Evolutionary conservation across 2,888 invertebrate species (phyloP).

Genomic region (Periphyllus acericola): DNA sequence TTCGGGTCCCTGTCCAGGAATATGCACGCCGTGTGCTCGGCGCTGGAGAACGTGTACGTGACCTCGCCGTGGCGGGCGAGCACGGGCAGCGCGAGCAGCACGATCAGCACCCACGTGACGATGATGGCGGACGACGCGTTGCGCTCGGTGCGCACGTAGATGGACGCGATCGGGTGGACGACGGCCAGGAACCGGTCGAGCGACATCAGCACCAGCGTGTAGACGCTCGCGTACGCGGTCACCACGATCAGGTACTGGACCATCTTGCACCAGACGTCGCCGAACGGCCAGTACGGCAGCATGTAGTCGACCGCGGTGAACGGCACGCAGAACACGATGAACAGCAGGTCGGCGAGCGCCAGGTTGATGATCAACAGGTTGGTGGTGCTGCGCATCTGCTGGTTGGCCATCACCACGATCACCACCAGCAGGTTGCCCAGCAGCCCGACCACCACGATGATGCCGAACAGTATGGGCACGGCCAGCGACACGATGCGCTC

Average conservation of each 20-base stretch:
- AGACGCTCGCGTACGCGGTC: constrained; percentile 92
- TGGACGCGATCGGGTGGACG: constrained; percentile 89
- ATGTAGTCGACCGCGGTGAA: constrained; percentile 93
- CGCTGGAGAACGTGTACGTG: constrained; percentile 74
- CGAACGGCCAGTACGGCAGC: constrained; percentile 89
- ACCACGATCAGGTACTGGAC: constrained; percentile 92
- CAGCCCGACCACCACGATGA: constrained; percentile 87
- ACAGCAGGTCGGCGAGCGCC: constrained; percentile 88
- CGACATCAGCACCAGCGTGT: constrained; percentile 93
- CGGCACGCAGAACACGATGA: constrained; percentile 93
- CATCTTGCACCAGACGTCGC: constrained; percentile 87
- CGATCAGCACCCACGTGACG: constrained; percentile 83
- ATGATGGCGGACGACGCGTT: constrained; percentile 84
- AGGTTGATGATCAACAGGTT: constrained; percentile 91
- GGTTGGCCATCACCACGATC: constrained; percentile 86
- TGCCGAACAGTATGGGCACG: constrained; percentile 84
- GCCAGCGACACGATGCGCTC: constrained; percentile 77
- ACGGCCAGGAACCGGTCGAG: constrained; percentile 92
- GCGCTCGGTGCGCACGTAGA: constrained; percentile 81
- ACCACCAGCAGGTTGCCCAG: constrained; percentile 88
- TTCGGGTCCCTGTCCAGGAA: constrained; percentile 71
- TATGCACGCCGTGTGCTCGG: constrained; percentile 76
- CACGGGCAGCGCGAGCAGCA: constrained; percentile 81
- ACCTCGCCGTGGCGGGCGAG: constrained; percentile 81
- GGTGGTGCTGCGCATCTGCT: constrained; percentile 92